Base-by-base conservation (phyloP, 1,140 invertebrate species). In the Sitophilus oryzae region DNA sequence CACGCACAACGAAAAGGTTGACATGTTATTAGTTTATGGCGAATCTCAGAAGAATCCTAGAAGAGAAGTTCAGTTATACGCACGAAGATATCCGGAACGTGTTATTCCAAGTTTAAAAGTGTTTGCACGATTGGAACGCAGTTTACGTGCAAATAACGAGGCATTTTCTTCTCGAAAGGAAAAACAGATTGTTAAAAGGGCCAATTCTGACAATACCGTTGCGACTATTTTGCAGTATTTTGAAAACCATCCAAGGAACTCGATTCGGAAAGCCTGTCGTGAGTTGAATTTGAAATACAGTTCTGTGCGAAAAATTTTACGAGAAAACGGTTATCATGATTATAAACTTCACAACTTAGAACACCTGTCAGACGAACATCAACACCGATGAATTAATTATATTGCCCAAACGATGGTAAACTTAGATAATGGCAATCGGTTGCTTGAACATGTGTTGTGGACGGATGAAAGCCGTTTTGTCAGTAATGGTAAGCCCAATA, bases 141-240 rank as follows among this genome's bases (percentile, higher is more conserved):
- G 4, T 18, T 36, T 49, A 8, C 22, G 23, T 14, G 25, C 15
- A 49, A 49, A 49, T 21, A 10, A 35, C 35, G n/a, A 49, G 35
- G 25, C 30, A 36, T 49, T 49, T 49, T 49, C 30, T 49, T 3
- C 20, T 15, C 25, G 35, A 37, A 49, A 49, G 19, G 35, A 21
- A 36, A 34, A 49, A 36, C 14, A 18, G 11, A 49, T 37, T 18
- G 21, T 18, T 34, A 49, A n/a, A n/a, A n/a, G n/a, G n/a, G n/a
- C n/a, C n/a, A n/a, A n/a, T n/a, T n/a, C n/a, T n/a, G n/a, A n/a
- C n/a, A n/a, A n/a, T n/a, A n/a, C n/a, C n/a, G n/a, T n/a, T n/a
- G n/a, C n/a, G n/a, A n/a, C n/a, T n/a, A 18, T 49, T 10, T 49
- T 35, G 14, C 46, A 49, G 19, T 49, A 49, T 49, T 49, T 49